Conservation (phyloP, 35 echinoderm and acorn worm genomes). For the Nesometra sesokonis region DNA sequence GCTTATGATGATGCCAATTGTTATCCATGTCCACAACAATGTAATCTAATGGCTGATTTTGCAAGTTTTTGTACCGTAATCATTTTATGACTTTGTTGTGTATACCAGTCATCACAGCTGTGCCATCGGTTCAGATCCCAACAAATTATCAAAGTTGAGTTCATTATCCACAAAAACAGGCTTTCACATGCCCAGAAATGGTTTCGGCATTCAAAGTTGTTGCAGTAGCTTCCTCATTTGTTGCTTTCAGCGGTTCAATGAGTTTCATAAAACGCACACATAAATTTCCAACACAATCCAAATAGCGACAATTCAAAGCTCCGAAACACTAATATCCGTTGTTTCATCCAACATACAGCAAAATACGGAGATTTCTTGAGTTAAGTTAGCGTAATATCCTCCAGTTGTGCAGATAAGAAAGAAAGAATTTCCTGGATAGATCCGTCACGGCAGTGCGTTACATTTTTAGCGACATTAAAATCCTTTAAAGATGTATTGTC, state of each 20-base stretch:
- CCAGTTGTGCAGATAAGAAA: no score
- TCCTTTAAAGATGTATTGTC: no score
- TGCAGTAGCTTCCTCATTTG: neutral
- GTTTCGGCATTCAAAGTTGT: neutral
- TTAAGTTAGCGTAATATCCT: no score
- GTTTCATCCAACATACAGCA: no score
- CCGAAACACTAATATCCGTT: no score
- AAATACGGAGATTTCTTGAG: no score
- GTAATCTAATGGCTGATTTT: neutral
- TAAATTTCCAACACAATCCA: no score
- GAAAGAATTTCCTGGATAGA: no score
- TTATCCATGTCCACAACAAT: neutral
- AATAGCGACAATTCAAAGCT: no score
- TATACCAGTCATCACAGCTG: no score
- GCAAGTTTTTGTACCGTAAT: neutral
- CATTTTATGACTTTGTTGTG: neutral
- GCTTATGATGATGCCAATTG: slow-evolving; percentile 8
- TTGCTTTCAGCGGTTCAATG: neutral
- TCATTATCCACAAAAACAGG: neutral
- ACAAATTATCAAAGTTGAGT: neutral
- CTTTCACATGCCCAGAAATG: neutral
- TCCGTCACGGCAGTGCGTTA: no score
- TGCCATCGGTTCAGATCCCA: neutral
- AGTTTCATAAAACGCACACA: neutral
- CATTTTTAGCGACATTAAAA: no score